Percentiles rank a stretch among this genome's conserved stretches.
Evolutionary conservation across 2,888 invertebrate species (phyloP).

Genomic region (Heliconius hortense): DNA sequence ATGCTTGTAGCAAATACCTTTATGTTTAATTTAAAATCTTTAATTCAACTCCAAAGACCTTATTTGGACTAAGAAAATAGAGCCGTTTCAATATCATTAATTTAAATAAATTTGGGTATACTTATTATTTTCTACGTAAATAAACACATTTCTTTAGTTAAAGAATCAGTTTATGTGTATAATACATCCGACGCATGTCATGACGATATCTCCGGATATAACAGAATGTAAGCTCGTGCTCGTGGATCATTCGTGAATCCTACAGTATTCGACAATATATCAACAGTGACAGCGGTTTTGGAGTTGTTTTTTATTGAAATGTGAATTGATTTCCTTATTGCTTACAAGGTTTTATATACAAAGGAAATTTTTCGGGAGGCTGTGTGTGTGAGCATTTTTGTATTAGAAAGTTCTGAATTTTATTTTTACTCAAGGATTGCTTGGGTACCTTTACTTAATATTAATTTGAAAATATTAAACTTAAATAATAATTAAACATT

Average conservation of each 20-base stretch:
- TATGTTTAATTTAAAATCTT: too few species aligned
- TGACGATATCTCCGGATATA: slow-evolving; percentile 14
- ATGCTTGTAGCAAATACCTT: too few species aligned
- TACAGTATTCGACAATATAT: neutral
- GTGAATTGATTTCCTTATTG: neutral
- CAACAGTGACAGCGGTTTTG: neutral
- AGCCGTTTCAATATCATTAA: too few species aligned
- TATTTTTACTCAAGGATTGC: too few species aligned
- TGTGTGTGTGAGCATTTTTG: too few species aligned
- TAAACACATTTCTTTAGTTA: neutral
- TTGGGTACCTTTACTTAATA: too few species aligned
- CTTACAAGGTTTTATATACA: neutral
- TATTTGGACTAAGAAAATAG: too few species aligned
- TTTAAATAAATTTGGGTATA: too few species aligned
- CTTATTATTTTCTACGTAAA: neutral
- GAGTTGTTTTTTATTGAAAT: neutral
- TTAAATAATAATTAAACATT: neutral
- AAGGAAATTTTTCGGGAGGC: neutral
- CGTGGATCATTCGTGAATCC: neutral
- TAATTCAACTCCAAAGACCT: too few species aligned
- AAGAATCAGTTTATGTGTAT: neutral
- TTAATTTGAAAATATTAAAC: neutral
- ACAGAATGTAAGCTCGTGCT: slow-evolving; percentile 1
- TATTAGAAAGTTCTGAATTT: too few species aligned
- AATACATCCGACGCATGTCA: slow-evolving; percentile 6